A percentile compares a stretch with the other conserved stretches of the same genome.
These are phyloP conservation scores for Monopis laevigella DNA, from an alignment of 2,888 invertebrate species.

Conservation along the genomic window DNA sequence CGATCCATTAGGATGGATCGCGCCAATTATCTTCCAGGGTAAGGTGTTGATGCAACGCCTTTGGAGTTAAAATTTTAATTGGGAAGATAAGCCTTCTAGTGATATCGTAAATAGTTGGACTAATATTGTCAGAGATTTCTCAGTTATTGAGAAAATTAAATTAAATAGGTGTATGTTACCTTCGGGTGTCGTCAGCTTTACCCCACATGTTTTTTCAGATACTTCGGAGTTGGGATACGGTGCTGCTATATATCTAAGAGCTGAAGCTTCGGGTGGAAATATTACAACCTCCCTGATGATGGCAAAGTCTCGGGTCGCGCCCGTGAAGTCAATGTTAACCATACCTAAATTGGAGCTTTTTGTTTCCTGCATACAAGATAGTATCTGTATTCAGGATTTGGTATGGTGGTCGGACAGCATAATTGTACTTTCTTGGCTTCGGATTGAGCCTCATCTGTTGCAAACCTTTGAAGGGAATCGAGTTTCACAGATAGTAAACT, in stretches of 20 bases:
- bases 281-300: neutral
- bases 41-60: neutral
- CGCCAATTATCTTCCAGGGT: neutral
- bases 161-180: no score
- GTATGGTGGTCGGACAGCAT: neutral
- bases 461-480: neutral
- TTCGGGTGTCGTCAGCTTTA: no score
- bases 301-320: neutral
- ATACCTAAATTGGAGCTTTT: neutral
- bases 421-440: neutral
- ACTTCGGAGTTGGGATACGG: neutral
- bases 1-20: slow-evolving; percentile 1
- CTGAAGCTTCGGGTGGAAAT: neutral
- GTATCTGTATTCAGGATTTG: neutral
- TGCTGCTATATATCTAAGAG: neutral
- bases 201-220: neutral
- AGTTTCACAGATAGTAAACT: neutral
- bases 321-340: no score
- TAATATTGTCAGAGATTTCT: no score
- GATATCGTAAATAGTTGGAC: no score
- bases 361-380: neutral
- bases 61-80: neutral
- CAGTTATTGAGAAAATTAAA: no score
- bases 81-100: neutral
- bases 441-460: neutral